Evolutionary conservation across 2,113 vertebrate species (phyloP), one percentile per base, ranked within the genome.

Genomic region (Pleuronectes platessa): DNA sequence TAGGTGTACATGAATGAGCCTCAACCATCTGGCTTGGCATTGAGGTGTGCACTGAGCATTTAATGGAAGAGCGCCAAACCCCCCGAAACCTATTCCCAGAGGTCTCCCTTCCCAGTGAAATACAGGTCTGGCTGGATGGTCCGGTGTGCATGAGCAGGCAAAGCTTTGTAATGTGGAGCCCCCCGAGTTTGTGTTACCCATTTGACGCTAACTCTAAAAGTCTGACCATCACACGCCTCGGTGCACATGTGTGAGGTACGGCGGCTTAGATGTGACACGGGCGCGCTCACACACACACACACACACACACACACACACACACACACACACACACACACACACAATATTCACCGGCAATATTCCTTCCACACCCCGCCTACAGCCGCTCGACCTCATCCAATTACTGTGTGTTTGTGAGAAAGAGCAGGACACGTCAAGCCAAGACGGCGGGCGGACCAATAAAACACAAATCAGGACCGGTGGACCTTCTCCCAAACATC

Each of bases 371-470:
- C 79, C 79, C 76, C 83, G 78, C 88, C 89, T 84, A 85, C 70
- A 89, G 87, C 82, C 77, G 67, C 86, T 88, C 82, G 74, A 91
- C 88, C 89, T 87, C 84, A 72, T 88, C 93, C 93, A 95, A 94
- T 95, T 94, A 95, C 86, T 76, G 78, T 86, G 94, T 94, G 94
- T 94, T 92, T 90, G 92, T 93, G 94, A 95, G 89, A 91, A 90
- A 94, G 90, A 93, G 86, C 94, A 95, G 93, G 86, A 92, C 93
- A 90, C 88, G 90, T 92, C 90, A 91, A 89, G 84, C 70, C 71
- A 55, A 80, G 85, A 90, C 90, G 79, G 79, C 54, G 62, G 89
- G 86, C 76, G 61, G 78, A 74, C 86, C 87, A 81, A 91, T 93
- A 93, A 93, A 93, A 90, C 71, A 76, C 87, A 76, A 90, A 88